Percentiles rank a stretch among this genome's conserved stretches.
Conservation (phyloP, 2,888 invertebrate genomes). For the Cacoxenus indagator region DNA sequence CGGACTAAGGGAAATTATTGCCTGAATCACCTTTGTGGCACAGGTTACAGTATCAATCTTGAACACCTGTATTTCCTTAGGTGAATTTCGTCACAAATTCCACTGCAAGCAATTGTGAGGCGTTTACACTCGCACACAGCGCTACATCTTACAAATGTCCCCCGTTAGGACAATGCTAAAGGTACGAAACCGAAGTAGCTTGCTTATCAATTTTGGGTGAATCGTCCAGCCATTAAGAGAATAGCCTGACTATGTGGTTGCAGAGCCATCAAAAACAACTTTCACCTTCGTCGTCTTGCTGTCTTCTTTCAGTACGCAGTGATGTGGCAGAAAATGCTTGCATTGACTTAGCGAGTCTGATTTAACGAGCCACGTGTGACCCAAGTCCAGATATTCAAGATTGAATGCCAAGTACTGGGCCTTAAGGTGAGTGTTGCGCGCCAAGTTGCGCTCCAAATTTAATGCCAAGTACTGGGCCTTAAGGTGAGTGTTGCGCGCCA, state of each 20-base stretch:
- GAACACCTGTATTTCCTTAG: not conserved
- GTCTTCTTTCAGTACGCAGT: not conserved
- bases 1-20: slow-evolving; percentile 16
- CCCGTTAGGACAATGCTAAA: slow-evolving; percentile 1
- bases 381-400: not conserved
- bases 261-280: too few relatives aligned
- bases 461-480: too few relatives aligned
- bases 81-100: not conserved
- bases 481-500: too few relatives aligned
- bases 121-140: not conserved
- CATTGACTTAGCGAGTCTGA: not conserved
- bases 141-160: slow-evolving; percentile 14
- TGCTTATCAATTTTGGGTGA: not conserved
- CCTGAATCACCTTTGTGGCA: slow-evolving; percentile 14
- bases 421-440: not conserved
- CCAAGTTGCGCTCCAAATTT: not conserved
- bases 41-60: not conserved
- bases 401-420: not conserved
- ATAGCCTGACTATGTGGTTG: not conserved
- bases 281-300: not conserved
- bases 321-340: not conserved
- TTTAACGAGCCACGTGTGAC: not conserved
- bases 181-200: not conserved
- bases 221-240: slow-evolving; percentile 14
- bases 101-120: not conserved